Base-by-base conservation (phyloP, 1,140 invertebrate species). In the Holotrichia oblita region DNA sequence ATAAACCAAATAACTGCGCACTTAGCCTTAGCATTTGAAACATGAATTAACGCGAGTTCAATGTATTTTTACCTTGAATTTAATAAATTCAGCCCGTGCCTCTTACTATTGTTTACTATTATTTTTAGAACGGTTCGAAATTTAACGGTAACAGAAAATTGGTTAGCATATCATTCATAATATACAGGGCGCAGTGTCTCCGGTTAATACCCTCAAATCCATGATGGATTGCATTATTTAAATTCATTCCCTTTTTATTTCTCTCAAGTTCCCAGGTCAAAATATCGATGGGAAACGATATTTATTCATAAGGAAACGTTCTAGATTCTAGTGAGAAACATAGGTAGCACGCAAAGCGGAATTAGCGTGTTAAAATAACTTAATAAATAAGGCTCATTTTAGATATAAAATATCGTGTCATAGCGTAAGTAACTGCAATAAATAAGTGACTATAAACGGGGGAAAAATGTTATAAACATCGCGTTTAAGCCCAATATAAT, bases 231-330 rank as follows among this genome's bases (percentile, higher is more conserved):
- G 44, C 44, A 12, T 12, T 10, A 14, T 48, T 9, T 48, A n/a
- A 48, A 12, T 12, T 9, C n/a, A 48, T 48, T 48, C n/a, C 44
- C n/a, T 48, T 12, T n/a, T 48, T 48, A 10, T 48, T 48, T 48
- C 44, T 10, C 44, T n/a, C 3, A 12, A n/a, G 12, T 3, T 48
- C 44, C 12, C 44, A n/a, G 12, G 10, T 48, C 44, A 48, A 48
- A 48, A 8, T 48, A 48, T 48, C 44, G 44, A 48, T n/a, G 44
- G n/a, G 12, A 48, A 48, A 48, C 8, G 44, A 48, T 48, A n/a
- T 48, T 48, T 48, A 48, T 48, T 48, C 44, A 48, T 48, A 48
- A 48, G 44, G n/a, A 12, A 48, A 48, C 44, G 44, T 48, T 48
- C n/a, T 48, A 48, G 12, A 48, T 48, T 48, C 44, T 0, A 48